phyloP scores from a whole-genome alignment of 2,888 invertebrate genomes.

The Pyralis farinalis region DNA sequence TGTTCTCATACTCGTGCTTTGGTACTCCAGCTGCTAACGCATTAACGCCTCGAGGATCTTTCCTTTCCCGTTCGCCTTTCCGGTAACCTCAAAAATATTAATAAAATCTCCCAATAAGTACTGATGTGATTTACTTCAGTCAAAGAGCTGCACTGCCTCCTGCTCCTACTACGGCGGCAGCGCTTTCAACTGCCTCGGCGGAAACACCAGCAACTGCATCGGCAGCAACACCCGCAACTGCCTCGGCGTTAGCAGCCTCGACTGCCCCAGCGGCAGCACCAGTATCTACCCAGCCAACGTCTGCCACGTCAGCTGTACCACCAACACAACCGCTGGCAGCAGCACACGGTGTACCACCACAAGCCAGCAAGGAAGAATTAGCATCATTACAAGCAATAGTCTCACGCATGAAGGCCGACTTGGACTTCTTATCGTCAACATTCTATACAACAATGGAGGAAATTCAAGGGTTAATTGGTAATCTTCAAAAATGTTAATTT shows the following conservation, averaged over 20 bases:
- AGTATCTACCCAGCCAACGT: not conserved
- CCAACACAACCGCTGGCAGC: not conserved
- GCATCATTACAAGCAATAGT: slow-evolving; percentile 23
- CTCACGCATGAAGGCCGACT: slow-evolving; percentile 31
- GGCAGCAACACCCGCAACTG: slow-evolving; percentile 1
- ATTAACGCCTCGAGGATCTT: too few relatives aligned
- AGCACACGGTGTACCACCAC: slow-evolving; percentile 5
- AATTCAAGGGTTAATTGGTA: slow-evolving; percentile 12
- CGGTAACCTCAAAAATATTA: too few relatives aligned
- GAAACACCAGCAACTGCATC: not conserved
- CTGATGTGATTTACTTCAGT: slow-evolving; percentile 18
- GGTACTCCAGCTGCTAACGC: too few relatives aligned
- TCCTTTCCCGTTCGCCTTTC: too few relatives aligned
- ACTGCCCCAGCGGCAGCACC: slow-evolving; percentile 5
- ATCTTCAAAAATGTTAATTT: too few relatives aligned
- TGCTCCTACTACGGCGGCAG: not conserved
- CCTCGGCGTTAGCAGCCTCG: not conserved
- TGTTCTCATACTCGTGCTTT: too few relatives aligned
- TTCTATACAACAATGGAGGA: slow-evolving; percentile 33
- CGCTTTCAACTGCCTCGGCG: too few relatives aligned
- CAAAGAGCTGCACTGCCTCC: not conserved
- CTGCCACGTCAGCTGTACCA: not conserved
- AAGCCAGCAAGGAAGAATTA: slow-evolving; percentile 27
- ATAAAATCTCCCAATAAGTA: too few relatives aligned
- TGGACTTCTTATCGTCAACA: slow-evolving; percentile 37